Conservation (phyloP, 2,113 vertebrate genomes). For the Percina caprodes region DNA sequence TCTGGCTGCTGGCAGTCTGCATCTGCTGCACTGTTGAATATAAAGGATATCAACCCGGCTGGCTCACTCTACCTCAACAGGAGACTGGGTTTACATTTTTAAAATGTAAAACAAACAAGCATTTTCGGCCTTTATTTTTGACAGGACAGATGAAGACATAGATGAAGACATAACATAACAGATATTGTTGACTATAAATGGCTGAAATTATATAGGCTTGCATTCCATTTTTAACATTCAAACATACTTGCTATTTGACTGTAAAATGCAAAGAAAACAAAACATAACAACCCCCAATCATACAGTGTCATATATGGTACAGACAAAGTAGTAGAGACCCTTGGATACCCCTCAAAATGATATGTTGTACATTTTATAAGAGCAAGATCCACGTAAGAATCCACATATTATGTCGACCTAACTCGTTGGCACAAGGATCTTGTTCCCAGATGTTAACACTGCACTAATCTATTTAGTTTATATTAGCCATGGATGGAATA, state of each 20-base stretch:
- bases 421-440: too few species aligned
- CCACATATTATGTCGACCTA: too few species aligned
- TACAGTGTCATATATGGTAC: background rate
- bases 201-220: background rate
- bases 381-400: too few species aligned
- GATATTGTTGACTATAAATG: background rate
- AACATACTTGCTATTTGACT: background rate
- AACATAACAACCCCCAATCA: background rate
- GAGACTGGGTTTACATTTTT: background rate
- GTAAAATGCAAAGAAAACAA: background rate
- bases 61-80: background rate
- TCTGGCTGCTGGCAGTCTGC: constrained; percentile 7
- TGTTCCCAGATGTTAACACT: too few species aligned
- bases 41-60: background rate
- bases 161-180: too few species aligned
- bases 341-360: too few species aligned
- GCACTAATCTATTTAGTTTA: too few species aligned
- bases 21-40: constrained; percentile 31
- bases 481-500: too few species aligned
- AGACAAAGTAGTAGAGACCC: too few species aligned
- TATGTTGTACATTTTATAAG: too few species aligned
- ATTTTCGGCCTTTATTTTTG: too few species aligned
- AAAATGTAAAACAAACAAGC: constrained; percentile 10
- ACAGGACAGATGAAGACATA: too few species aligned
- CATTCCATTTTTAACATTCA: background rate